phyloP scores from a whole-genome alignment of 2,888 invertebrate species.

The Nomada flava region DNA sequence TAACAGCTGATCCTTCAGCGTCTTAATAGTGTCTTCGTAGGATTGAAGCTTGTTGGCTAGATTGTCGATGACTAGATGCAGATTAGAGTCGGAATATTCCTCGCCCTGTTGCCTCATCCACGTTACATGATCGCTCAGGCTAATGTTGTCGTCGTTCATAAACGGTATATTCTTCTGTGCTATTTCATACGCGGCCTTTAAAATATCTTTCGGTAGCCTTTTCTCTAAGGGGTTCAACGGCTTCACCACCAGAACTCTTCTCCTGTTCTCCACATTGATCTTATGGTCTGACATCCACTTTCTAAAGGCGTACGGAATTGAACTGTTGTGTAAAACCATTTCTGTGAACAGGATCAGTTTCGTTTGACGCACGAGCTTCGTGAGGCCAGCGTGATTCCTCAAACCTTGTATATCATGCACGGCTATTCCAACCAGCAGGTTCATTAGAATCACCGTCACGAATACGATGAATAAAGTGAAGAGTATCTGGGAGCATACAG shows the following conservation, averaged over 20 bases:
- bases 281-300: constrained; percentile 83
- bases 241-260: constrained; percentile 83
- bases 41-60: constrained; percentile 73
- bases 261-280: constrained; percentile 82
- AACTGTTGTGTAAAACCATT: constrained; percentile 83
- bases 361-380: constrained; percentile 84
- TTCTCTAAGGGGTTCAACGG: constrained; percentile 84
- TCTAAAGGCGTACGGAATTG: constrained; percentile 81
- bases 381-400: constrained; percentile 84
- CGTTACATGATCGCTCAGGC: constrained; percentile 68
- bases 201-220: constrained; percentile 83
- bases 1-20: constrained; percentile 76
- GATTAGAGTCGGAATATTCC: constrained; percentile 63
- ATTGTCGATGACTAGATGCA: constrained; percentile 73
- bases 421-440: constrained; percentile 83
- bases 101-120: constrained; percentile 74
- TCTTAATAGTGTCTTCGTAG: constrained; percentile 76
- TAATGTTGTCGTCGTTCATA: constrained; percentile 70
- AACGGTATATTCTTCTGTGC: constrained; percentile 81
- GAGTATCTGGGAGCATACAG: constrained; percentile 81
- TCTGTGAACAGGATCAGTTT: constrained; percentile 85
- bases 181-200: constrained; percentile 84
- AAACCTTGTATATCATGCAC: constrained; percentile 84
- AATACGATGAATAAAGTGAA: constrained; percentile 83
- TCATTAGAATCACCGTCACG: constrained; percentile 83